Conservation (phyloP, 1,140 invertebrate species). For the Trichogramma pretiosum region DNA sequence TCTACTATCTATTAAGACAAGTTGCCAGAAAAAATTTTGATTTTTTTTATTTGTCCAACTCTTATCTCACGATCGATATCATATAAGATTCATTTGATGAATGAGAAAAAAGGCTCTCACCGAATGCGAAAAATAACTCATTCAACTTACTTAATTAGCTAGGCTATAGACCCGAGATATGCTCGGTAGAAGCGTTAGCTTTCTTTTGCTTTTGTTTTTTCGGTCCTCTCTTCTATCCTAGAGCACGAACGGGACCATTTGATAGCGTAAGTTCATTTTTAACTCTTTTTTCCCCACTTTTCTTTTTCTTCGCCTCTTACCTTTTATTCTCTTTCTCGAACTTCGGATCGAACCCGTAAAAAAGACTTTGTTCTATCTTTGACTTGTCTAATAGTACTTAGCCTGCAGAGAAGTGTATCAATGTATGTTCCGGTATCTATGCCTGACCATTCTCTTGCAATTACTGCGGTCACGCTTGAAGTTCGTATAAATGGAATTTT, state of each 20-base stretch:
- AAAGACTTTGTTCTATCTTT: slow-evolving; percentile 1
- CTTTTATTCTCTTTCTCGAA: not conserved
- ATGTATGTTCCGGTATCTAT: no score
- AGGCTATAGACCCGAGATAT: not conserved
- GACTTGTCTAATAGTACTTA: slow-evolving; percentile 10
- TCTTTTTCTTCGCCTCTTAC: not conserved
- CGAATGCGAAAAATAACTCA: slow-evolving; percentile 20
- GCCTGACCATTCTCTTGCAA: not conserved
- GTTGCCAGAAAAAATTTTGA: no score
- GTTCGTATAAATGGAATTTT: not conserved
- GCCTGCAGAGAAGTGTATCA: no score
- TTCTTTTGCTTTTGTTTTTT: not conserved
- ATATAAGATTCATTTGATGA: no score
- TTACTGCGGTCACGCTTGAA: not conserved
- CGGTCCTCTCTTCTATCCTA: not conserved
- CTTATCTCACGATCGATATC: no score
- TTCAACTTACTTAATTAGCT: slow-evolving; percentile 30
- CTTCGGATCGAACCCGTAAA: slow-evolving; percentile 1
- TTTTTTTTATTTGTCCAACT: no score
- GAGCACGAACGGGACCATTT: no score
- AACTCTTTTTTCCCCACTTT: not conserved
- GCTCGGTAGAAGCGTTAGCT: not conserved
- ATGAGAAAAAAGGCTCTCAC: not conserved
- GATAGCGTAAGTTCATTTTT: no score
- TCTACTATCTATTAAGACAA: no score